Percentiles rank a stretch among this genome's conserved stretches.
These are phyloP conservation scores for Mesocentrotus franciscanus DNA, from an alignment of 53 echinoderm and acorn worm genomes.

Conservation along the genomic window DNA sequence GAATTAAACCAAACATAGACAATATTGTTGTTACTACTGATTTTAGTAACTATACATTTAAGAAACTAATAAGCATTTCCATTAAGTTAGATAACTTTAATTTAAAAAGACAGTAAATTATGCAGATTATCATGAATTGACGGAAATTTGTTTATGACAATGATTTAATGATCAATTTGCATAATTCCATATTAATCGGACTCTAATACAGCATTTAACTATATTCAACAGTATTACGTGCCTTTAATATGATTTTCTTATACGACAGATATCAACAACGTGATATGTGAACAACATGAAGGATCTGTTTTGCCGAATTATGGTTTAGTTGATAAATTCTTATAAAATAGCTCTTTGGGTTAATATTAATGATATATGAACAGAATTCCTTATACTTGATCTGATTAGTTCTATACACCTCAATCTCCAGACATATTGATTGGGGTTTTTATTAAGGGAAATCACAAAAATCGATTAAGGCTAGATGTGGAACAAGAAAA, in stretches of 20 bases:
- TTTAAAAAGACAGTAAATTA: no score
- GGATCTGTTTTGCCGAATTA: neutral
- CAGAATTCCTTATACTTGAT: neutral
- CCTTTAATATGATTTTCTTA: neutral
- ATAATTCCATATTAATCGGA: no score
- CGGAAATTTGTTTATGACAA: no score
- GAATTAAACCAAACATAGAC: neutral
- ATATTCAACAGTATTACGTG: no score
- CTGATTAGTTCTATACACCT: neutral
- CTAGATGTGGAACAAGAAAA: conserved; percentile 17
- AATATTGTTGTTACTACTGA: neutral
- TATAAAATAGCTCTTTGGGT: neutral
- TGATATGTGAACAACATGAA: neutral
- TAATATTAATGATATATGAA: neutral
- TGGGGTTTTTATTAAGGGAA: neutral
- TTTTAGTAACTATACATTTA: no score
- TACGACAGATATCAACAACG: neutral
- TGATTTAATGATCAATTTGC: no score
- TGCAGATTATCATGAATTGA: no score
- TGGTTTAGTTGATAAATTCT: neutral
- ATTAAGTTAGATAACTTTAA: no score
- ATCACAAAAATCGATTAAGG: neutral
- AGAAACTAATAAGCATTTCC: no score
- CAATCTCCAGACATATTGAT: conserved; percentile 4
- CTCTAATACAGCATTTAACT: no score